phyloP scores from a whole-genome alignment of 2,113 vertebrate species.

The Rana temporaria region DNA sequence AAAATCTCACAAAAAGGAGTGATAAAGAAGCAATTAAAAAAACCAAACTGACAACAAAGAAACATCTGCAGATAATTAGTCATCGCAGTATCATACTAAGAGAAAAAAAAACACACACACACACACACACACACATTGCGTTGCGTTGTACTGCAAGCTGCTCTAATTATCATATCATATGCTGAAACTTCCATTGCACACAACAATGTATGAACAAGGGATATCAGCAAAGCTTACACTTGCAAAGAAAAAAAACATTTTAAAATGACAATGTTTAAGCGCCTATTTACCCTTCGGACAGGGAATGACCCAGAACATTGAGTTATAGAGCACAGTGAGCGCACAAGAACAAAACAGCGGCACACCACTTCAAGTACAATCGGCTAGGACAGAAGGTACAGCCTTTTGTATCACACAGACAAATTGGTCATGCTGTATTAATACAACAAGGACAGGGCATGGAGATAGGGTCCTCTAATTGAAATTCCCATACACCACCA shows the following conservation, averaged over 20 bases:
- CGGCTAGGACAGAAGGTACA: not conserved
- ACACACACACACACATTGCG: too few relatives aligned
- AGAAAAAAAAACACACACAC: too few relatives aligned
- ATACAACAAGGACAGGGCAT: not conserved
- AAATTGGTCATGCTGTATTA: not conserved
- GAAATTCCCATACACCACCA: too few relatives aligned
- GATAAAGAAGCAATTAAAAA: not conserved
- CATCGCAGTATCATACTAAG: not conserved
- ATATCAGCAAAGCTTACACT: not conserved
- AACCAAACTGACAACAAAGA: not conserved
- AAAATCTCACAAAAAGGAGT: not conserved
- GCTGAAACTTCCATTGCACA: not conserved
- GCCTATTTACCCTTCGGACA: not conserved
- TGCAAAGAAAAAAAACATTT: not conserved
- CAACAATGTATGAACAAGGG: not conserved
- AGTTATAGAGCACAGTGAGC: not conserved
- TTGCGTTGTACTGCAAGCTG: not conserved
- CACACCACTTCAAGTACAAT: too few relatives aligned
- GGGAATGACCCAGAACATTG: not conserved
- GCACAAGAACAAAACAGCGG: slow-evolving; percentile 1
- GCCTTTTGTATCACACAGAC: not conserved
- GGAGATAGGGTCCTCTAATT: too few relatives aligned
- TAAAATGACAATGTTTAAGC: not conserved
- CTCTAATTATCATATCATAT: not conserved
- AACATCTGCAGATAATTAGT: slow-evolving; percentile 28